Evolutionary conservation across 1,140 invertebrate species (phyloP), one percentile per base, ranked within the genome.

Genomic region (Meloidogyne hapla): DNA sequence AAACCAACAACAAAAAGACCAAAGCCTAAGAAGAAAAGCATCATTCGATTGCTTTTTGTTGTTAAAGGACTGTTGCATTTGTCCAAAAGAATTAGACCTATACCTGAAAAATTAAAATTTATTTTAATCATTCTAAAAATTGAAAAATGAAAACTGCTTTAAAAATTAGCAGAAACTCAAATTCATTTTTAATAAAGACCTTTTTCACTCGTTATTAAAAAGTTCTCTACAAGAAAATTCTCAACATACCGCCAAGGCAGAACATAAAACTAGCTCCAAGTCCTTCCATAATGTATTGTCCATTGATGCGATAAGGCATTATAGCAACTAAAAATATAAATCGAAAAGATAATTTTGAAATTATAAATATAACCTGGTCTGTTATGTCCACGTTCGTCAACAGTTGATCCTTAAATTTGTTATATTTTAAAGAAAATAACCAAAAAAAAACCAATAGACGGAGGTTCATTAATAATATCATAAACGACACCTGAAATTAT

Each of bases 81-180:
- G 88, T 99, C 96, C 65, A 99, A 89, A 76, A 99, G 92, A 12
- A 99, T 94, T 88, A 98, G 98, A 5, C 96, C 96, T 38, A 98
- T 88, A 2, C 95, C 81, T 82, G 42, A 72, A 80, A 79, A 94
- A 28, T 26, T 10, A 56, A 65, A 78, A 78, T 10, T 33, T 42
- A 23, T 33, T 33, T 33, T 33, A 33, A 33, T 33, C 8, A 8
- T 33, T n/a, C n/a, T n/a, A n/a, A n/a, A n/a, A n/a, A n/a, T n/a
- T n/a, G n/a, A n/a, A n/a, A n/a, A n/a, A n/a, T n/a, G n/a, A n/a
- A n/a, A n/a, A n/a, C n/a, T n/a, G n/a, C n/a, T n/a, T n/a, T n/a
- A n/a, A n/a, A n/a, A n/a, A n/a, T n/a, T n/a, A n/a, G n/a, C n/a
- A n/a, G n/a, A n/a, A n/a, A n/a, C n/a, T n/a, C n/a, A n/a, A n/a